Evolutionary conservation across 2,888 invertebrate genomes (phyloP).

Genomic region (Drosophila algonquin): DNA sequence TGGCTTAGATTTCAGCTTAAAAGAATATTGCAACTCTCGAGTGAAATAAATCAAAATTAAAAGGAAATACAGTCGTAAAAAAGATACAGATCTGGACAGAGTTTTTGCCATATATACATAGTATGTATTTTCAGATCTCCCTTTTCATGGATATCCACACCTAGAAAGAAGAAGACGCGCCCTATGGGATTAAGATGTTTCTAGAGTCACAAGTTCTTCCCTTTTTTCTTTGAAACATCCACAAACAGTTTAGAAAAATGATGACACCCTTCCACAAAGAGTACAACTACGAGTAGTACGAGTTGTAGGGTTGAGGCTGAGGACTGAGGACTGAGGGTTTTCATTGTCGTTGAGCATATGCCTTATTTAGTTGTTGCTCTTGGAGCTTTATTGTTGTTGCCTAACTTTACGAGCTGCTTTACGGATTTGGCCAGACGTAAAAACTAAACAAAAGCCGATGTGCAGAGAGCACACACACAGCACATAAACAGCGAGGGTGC

Average conservation of each 20-base stretch:
- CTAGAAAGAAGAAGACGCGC: constrained; percentile 8
- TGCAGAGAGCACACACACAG: constrained; percentile 37
- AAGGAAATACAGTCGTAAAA: too few species aligned
- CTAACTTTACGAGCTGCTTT: constrained; percentile 73
- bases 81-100: too few species aligned
- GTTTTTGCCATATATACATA: too few species aligned
- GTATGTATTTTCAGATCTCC: too few species aligned
- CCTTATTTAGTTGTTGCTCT: constrained; percentile 68
- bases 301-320: not conserved
- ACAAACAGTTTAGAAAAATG: not conserved
- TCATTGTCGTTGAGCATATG: constrained; percentile 60
- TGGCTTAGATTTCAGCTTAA: too few species aligned
- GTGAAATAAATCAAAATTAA: too few species aligned
- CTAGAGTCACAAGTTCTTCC: constrained; percentile 8
- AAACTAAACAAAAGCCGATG: constrained; percentile 73
- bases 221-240: not conserved
- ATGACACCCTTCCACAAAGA: not conserved
- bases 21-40: too few species aligned
- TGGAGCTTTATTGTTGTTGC: constrained; percentile 58
- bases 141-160: too few species aligned
- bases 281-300: constrained; percentile 11
- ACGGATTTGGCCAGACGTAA: constrained; percentile 72
- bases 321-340: constrained; percentile 6
- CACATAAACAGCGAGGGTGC: not conserved
- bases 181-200: constrained; percentile 1